phyloP scores from a whole-genome alignment of 2,113 vertebrate genomes.

The Oxygymnocypris stewartii region DNA sequence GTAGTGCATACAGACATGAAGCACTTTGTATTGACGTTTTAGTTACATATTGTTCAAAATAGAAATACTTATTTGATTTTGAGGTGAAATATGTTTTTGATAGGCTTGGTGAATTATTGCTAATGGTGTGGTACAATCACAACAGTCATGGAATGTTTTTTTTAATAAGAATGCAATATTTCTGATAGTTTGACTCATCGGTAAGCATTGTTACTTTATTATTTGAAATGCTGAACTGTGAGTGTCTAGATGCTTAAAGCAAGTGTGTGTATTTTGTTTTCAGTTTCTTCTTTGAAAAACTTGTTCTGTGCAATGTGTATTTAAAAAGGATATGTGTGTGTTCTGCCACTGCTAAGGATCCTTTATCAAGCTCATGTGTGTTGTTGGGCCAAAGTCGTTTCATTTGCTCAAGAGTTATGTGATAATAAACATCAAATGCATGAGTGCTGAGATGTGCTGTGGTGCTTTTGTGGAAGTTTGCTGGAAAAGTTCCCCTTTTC shows the following conservation, averaged over 20 bases:
- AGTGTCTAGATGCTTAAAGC: neutral
- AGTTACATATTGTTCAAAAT: neutral
- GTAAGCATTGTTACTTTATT: neutral
- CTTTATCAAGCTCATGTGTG: neutral
- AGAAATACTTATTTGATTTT: neutral
- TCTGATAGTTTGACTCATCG: neutral
- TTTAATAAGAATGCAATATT: slow-evolving; percentile 5
- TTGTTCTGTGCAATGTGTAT: slow-evolving; percentile 1
- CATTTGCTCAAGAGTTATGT: neutral
- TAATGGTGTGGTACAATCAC: too few species aligned
- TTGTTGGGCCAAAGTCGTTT: slow-evolving; percentile 10
- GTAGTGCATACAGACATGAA: neutral
- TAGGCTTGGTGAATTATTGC: neutral
- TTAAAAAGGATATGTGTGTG: neutral
- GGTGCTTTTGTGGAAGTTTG: neutral
- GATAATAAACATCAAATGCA: slow-evolving; percentile 35
- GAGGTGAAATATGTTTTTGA: neutral
- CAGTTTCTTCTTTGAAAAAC: neutral
- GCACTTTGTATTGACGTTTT: neutral
- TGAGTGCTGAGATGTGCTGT: slow-evolving; percentile 9
- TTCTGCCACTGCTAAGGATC: neutral
- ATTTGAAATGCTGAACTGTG: neutral
- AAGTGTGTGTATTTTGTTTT: neutral
- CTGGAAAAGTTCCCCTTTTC: too few species aligned
- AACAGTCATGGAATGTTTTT: too few species aligned